Evolutionary conservation across 2,113 vertebrate genomes (phyloP), one percentile per base, ranked within the genome.

Genomic region (Elgaria multicarinata): DNA sequence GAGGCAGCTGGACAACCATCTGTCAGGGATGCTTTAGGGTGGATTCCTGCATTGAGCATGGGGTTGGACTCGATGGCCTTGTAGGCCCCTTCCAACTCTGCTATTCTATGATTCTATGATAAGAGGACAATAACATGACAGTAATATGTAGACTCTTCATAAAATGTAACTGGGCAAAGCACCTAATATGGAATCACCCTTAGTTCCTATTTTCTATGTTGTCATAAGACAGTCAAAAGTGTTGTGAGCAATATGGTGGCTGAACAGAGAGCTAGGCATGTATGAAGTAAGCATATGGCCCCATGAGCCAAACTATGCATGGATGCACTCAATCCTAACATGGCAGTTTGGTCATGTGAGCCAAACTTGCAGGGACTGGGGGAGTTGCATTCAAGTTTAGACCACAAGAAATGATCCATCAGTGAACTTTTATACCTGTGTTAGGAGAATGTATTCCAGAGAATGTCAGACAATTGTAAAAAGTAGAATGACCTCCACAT

Each of bases 401-500:
- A 69, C 8, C 8, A 24, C 13, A 83, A 62, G 26, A 83, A 39
- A 10, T 67, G 22, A 83, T 64, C 58, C 39, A 2, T 1, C 3
- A 10, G 88, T 83, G 50, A 89, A 83, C 88, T 80, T 80, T 0
- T 76, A 44, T 67, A 58, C 64, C 64, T 69, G 55, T 46, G 26
- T 28, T 31, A 74, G 79, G 10, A 74, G 22, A 74, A 12, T 74
- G 88, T 92, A 87, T 55, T 92, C 2, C 4, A 14, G 88, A 87
- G 50, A 91, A 85, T 87, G 74, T 83, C 0, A 83, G 10, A 3
- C 53, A 86, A 14, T 50, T 91, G 91, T 69, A 33, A 44, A 64
- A 85, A 92, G 76, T 86, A 0, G 4, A 33, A 50, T 79, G 18
- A 44, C 42, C 78, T 55, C 87, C 87, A 50, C 85, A 87, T 0